phyloP scores from a whole-genome alignment of 2,113 vertebrate species.

The Danio rerio region DNA sequence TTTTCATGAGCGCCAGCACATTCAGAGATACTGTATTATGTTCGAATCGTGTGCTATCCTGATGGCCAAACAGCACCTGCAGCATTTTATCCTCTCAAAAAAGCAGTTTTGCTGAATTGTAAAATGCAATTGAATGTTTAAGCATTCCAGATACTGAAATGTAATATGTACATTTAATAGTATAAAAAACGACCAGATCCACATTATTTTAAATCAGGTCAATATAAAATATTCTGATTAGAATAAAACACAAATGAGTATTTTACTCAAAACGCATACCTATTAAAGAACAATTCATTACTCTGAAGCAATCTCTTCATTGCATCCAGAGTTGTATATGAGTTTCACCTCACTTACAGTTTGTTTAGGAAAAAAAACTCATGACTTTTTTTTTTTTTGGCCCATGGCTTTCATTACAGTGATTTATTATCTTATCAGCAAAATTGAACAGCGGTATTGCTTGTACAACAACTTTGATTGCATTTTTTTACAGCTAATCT shows the following conservation, averaged over 20 bases:
- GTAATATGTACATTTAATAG: slow-evolving; percentile 3
- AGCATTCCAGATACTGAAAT: not conserved
- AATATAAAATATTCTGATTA: no score
- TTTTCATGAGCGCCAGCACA: not conserved
- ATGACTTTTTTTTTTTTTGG: not conserved
- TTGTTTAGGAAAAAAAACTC: not conserved
- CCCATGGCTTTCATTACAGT: not conserved
- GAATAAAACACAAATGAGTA: no score
- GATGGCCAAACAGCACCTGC: slow-evolving; percentile 13
- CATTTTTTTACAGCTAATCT: not conserved
- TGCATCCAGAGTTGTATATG: no score
- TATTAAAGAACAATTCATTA: no score
- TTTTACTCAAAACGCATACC: no score
- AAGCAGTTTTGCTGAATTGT: not conserved
- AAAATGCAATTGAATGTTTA: not conserved
- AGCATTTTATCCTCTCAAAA: not conserved
- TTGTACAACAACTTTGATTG: not conserved
- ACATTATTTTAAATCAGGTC: no score
- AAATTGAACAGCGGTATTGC: not conserved
- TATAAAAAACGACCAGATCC: not conserved
- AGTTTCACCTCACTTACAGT: no score
- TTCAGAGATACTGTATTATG: not conserved
- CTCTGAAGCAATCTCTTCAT: no score
- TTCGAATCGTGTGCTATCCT: slow-evolving; percentile 16
- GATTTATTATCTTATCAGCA: not conserved